Base-by-base conservation (phyloP, 2,888 invertebrate genomes). In the Vannuccia rotundouncinata region DNA sequence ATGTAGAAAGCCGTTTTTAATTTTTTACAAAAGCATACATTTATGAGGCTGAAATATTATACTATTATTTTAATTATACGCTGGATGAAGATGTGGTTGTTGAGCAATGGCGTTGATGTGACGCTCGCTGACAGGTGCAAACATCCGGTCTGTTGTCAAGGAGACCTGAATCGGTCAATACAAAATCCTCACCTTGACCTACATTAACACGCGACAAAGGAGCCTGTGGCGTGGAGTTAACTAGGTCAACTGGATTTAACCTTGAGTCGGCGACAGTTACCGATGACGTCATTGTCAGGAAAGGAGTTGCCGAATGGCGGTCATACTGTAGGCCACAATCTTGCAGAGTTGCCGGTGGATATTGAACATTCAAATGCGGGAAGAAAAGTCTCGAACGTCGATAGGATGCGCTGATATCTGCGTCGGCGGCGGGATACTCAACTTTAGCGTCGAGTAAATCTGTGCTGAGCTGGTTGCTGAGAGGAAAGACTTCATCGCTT, bases 121-220 rank as follows among this genome's bases (percentile, higher is more conserved):
- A 10, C 45, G 45, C 5, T 13, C 75, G 75, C 1, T 75, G 25
- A 30, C 75, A 75, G 75, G 75, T 75, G 75, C 75, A 75, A 22
- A 75, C 75, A 13, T 75, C 75, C n/a, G 75, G 75, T 17, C 75
- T 29, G 25, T 28, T 75, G 28, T 75, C 75, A 1, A 75, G 25
- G 25, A 22, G 25, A 22, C 29, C 75, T 45, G 45, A 45, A 10
- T 5, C 45, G 45, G 45, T 45, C n/a, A n/a, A n/a, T n/a, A n/a
- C n/a, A n/a, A n/a, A n/a, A n/a, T n/a, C n/a, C n/a, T n/a, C n/a
- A n/a, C n/a, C n/a, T n/a, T n/a, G n/a, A 17, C 10, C 5, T 10
- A 17, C 17, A 17, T 45, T 45, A 10, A 45, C 45, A 45, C 10
- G 10, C 5, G 45, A 17, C 5, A 17, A 17, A 5, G 17, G 10